A percentile compares a stretch with the other conserved stretches of the same genome.
Evolutionary conservation across 2,888 invertebrate species (phyloP).

Genomic region (Lamellibrachia columna): DNA sequence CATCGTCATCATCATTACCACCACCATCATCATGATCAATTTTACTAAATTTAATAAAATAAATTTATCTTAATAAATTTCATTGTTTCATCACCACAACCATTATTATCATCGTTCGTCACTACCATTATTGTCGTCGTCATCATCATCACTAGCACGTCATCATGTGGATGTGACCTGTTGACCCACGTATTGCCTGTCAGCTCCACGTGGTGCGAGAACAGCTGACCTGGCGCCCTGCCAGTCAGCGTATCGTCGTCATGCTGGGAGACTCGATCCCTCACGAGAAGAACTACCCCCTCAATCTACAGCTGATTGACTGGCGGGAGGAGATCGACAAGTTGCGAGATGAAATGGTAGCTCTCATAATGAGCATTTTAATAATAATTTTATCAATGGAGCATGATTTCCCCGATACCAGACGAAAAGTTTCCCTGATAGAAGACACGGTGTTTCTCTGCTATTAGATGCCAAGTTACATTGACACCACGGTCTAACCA

Average conservation of each 20-base stretch:
- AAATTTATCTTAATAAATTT: not conserved
- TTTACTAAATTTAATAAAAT: not conserved
- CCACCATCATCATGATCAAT: no score
- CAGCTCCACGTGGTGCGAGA: constrained; percentile 45
- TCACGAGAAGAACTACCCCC: constrained; percentile 48
- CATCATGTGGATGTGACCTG: not conserved
- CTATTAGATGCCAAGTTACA: no score
- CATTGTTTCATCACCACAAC: not conserved
- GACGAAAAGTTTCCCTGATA: no score
- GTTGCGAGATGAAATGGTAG: constrained; percentile 41
- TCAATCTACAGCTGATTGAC: constrained; percentile 48
- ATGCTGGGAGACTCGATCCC: constrained; percentile 56
- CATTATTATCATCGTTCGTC: not conserved
- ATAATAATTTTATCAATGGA: not conserved
- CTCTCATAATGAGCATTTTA: not conserved
- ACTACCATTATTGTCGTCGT: not conserved
- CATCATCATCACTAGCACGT: not conserved
- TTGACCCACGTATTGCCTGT: not conserved
- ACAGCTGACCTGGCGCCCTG: constrained; percentile 54
- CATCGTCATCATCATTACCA: not conserved
- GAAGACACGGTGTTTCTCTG: no score
- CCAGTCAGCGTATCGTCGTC: constrained; percentile 51
- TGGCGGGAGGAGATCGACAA: constrained; percentile 48
- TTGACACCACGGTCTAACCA: no score
- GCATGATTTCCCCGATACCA: no score